Base-by-base conservation (phyloP, 2,113 vertebrate genomes). In the Pholis gunnellus region DNA sequence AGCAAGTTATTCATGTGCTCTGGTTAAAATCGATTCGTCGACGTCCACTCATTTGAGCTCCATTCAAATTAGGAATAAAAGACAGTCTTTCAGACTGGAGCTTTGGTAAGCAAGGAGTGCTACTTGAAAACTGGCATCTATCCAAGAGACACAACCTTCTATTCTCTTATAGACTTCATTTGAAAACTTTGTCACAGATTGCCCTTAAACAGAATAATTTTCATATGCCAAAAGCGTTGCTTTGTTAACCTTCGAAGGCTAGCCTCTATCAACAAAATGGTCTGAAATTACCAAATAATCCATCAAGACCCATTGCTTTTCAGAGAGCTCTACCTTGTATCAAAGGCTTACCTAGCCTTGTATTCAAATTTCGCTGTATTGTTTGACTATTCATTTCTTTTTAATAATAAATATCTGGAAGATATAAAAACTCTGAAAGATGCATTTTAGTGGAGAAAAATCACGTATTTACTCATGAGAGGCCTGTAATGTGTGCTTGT, bases 31-130 rank as follows among this genome's bases (percentile, higher is more conserved):
- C 29, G 67, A 86, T 92, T 88, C 87, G 90, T 86, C 78, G 84
- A 81, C 85, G 78, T 92, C 89, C 90, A 78, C 83, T 86, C 90
- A 84, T 93, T 89, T 81, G 74, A 88, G 80, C 87, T 64, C 85
- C 82, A 92, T 93, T 94, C 88, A 93, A 89, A 87, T 64, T 0
- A 65, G 70, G 79, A 83, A 93, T 95, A 89, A 93, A 93, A 91
- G 86, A 44, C 40, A 0, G 67, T 79, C 72, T 89, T 89, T 92
- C 78, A 80, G 78, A 87, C 81, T 8, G 0, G 56, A 70, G 82
- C 83, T 79, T 59, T 67, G 83, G 75, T 83, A 81, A 88, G 57
- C 56, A 77, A 85, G 63, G 77, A 78, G 75, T 71, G 82, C 87
- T 92, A 85, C 88, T 91, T 91, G 66, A 92, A 82, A 89, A 79